These are phyloP conservation scores for Cinclus cinclus DNA, from an alignment of 2,113 vertebrate species.

Conservation along the genomic window DNA sequence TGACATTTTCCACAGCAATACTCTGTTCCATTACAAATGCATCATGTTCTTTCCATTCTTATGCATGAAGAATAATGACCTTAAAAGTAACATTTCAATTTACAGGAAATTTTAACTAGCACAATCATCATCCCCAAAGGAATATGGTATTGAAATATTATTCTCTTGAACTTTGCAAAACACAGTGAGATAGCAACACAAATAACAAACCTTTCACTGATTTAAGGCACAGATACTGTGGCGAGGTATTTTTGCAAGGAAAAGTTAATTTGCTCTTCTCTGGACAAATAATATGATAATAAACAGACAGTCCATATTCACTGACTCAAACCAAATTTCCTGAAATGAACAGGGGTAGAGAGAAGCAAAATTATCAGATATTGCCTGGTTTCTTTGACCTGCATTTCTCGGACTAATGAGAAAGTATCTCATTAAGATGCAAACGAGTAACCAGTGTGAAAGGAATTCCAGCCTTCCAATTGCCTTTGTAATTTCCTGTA, in stretches of 20 bases:
- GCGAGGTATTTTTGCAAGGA: neutral
- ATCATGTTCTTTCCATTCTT: conserved; percentile 15
- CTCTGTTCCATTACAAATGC: conserved; percentile 28
- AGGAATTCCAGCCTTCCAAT: neutral
- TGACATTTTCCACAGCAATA: conserved; percentile 51
- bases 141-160: neutral
- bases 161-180: conserved; percentile 27
- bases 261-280: conserved; percentile 22
- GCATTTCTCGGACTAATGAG: neutral
- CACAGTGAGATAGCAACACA: neutral
- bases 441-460: neutral
- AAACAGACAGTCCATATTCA: neutral
- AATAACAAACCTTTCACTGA: conserved; percentile 13
- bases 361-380: neutral
- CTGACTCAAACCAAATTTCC: neutral
- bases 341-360: neutral
- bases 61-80: conserved; percentile 43
- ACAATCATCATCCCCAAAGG: neutral
- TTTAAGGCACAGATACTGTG: neutral
- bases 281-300: neutral
- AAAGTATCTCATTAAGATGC: neutral
- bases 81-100: conserved; percentile 54
- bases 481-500: neutral
- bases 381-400: neutral
- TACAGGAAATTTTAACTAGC: conserved; percentile 4